A percentile compares a stretch with the other conserved stretches of the same genome.
phyloP scores from a whole-genome alignment of 2,113 vertebrate genomes.

The Chlamydotis undulata region DNA sequence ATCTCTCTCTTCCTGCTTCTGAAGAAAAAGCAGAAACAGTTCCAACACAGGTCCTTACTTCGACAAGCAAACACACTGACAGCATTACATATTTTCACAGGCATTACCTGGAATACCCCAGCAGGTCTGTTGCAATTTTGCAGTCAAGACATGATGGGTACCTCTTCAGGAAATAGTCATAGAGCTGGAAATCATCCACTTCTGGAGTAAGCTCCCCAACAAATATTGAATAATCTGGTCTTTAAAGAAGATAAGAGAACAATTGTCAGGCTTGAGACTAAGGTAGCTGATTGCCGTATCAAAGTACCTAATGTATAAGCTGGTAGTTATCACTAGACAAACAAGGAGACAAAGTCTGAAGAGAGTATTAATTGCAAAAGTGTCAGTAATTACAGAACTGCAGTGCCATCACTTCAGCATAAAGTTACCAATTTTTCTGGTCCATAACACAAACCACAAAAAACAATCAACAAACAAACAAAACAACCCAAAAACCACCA shows the following conservation, averaged over 20 bases:
- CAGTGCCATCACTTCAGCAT: not conserved
- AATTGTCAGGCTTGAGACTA: not conserved
- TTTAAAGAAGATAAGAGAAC: conserved; percentile 30
- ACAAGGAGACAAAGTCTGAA: not conserved
- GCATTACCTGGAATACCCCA: conserved; percentile 88
- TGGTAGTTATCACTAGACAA: not conserved
- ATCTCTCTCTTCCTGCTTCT: not conserved
- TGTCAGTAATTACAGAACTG: not conserved
- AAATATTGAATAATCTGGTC: conserved; percentile 90
- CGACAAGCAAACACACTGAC: not conserved
- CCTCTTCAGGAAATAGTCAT: conserved; percentile 89
- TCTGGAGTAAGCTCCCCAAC: conserved; percentile 90
- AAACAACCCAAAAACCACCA: too few species aligned
- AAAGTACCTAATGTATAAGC: not conserved
- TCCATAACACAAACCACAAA: not conserved
- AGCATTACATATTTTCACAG: not conserved
- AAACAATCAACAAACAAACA: not conserved
- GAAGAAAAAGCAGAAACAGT: not conserved
- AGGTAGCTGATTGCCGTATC: not conserved
- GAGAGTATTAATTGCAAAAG: not conserved
- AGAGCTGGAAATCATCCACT: conserved; percentile 90
- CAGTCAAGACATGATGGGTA: conserved; percentile 89
- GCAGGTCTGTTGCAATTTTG: conserved; percentile 91
- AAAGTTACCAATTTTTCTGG: not conserved
- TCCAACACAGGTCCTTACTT: not conserved